Percentiles rank a stretch among this genome's conserved stretches.
phyloP scores from a whole-genome alignment of 2,888 invertebrate genomes.

The Folsomia manolachei region DNA sequence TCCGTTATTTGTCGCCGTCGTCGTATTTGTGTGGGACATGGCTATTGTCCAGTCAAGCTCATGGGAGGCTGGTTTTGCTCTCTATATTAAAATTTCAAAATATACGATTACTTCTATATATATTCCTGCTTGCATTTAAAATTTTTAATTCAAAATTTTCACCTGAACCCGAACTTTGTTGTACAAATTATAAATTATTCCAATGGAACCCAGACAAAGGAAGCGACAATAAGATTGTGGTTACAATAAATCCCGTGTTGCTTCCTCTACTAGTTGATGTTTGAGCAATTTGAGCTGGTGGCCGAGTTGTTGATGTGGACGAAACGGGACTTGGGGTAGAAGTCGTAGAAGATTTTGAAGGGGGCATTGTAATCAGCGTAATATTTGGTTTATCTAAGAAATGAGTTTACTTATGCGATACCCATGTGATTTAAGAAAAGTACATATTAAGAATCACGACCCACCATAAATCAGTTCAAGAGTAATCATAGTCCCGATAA shows the following conservation, averaged over 20 bases:
- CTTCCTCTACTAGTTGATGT: not conserved
- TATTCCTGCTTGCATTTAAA: too few species aligned
- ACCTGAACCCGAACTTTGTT: not conserved
- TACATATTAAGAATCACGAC: not conserved
- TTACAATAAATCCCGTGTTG: conserved; percentile 9
- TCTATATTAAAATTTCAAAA: too few species aligned
- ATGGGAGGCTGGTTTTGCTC: not conserved
- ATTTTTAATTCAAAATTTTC: not conserved
- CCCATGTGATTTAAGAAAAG: not conserved
- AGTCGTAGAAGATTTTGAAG: not conserved
- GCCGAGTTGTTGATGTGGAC: not conserved
- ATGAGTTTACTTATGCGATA: not conserved
- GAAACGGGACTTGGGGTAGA: not conserved
- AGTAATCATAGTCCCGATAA: conserved; percentile 7
- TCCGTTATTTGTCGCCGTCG: not conserved
- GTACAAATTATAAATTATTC: conserved; percentile 4
- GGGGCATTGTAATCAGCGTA: not conserved
- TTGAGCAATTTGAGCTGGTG: not conserved
- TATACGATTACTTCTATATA: too few species aligned
- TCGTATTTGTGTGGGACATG: not conserved
- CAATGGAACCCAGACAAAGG: not conserved
- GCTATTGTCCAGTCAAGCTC: not conserved
- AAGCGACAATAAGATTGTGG: not conserved
- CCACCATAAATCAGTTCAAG: not conserved
- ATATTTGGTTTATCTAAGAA: too few species aligned